Evolutionary conservation across 2,797 vertebrate genomes (phyloP).

Genomic region (Nannoperca obscura): DNA sequence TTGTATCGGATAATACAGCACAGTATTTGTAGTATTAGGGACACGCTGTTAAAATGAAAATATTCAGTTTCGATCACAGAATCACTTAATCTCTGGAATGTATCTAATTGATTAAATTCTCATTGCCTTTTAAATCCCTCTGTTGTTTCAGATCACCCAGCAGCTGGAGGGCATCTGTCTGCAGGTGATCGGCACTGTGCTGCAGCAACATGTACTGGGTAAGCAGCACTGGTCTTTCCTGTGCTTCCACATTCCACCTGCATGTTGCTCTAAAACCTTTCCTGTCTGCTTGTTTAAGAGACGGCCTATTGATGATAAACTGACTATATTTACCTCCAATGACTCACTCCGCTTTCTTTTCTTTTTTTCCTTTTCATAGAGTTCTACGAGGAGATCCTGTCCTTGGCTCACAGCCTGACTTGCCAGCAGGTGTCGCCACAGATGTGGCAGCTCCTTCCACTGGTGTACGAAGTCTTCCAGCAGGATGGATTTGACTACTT

Average conservation of each 20-base stretch:
- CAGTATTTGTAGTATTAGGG: not conserved
- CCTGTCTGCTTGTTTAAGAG: not conserved
- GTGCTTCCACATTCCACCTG: constrained; percentile 48
- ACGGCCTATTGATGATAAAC: not conserved
- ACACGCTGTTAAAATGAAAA: not conserved
- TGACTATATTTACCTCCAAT: not conserved
- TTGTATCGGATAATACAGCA: not conserved
- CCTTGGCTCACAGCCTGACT: constrained; percentile 97
- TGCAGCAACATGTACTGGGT: constrained; percentile 99
- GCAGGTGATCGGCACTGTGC: constrained; percentile 98
- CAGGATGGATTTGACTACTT: constrained; percentile 99
- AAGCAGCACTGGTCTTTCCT: constrained; percentile 55
- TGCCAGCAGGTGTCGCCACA: constrained; percentile 98
- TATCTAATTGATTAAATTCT: not conserved
- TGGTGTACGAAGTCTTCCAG: constrained; percentile 98
- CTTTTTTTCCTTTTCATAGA: constrained; percentile 78
- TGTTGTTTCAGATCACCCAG: constrained; percentile 92
- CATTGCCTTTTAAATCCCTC: not conserved
- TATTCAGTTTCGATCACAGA: not conserved
- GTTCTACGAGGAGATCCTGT: constrained; percentile 99
- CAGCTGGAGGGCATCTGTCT: constrained; percentile 99
- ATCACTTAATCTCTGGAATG: not conserved
- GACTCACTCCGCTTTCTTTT: not conserved
- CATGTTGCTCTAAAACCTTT: not conserved
- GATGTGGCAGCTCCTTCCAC: constrained; percentile 99